Base-by-base conservation (phyloP, 2,888 invertebrate species). In the Lithosia quadra region DNA sequence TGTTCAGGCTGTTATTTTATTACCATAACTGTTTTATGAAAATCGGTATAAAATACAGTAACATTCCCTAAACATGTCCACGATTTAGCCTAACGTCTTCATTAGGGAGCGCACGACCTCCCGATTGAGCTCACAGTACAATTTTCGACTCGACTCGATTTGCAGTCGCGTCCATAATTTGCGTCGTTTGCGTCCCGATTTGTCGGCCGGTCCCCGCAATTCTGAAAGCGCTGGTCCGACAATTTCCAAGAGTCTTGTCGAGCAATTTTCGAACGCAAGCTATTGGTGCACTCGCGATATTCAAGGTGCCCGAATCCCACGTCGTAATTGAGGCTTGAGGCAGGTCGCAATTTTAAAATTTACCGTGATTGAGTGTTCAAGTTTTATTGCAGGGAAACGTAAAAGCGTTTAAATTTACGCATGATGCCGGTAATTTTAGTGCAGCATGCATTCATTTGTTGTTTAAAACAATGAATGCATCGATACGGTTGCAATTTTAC, bases 61-160 rank as follows among this genome's bases (percentile, higher is more conserved):
- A 91, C 84, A 88, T 88, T 91, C 86, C 88, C 88, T 88, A 89
- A 90, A 85, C 76, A 83, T 84, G 79, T 86, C 86, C 88, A 89
- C 90, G 91, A 89, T 89, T 92, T 90, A 87, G 85, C 86, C 91
- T 91, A 92, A 94, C 91, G 91, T 93, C 94, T 94, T 94, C 92
- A 94, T 94, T 93, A 93, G 88, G 84, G 81, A 75, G 85, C 81
- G 88, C 93, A 92, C 91, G 93, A 93, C 90, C 91, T 89, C 86
- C 86, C 87, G 88, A 89, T 91, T 86, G 89, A 87, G 84, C 84
- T 86, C 68, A 87, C 85, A 83, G 78, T 87, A 91, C 90, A 93
- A 94, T 93, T 94, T 92, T 90, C 89, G 81, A 88, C 82, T 89
- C 87, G 83, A 82, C 81, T 86, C 86, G 85, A 87, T 81, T 86